Base-by-base conservation (phyloP, 1,140 invertebrate genomes). In the Drosophila grimshawi region DNA sequence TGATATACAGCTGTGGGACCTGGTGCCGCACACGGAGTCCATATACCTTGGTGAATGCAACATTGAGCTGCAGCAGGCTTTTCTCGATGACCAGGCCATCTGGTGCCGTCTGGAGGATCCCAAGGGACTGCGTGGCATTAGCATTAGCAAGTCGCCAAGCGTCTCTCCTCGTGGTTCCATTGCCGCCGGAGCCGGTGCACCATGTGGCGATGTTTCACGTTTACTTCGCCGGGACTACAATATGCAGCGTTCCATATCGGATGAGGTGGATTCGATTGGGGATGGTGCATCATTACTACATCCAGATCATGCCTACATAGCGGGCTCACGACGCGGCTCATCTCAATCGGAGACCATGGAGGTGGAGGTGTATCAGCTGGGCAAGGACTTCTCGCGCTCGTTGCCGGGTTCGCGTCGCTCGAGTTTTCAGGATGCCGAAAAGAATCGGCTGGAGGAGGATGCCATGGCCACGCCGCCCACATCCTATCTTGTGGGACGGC, bases 51-150 rank as follows among this genome's bases (percentile, higher is more conserved):
- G 96, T 85, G 97, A 98, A 92, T 96, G 96, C 90, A 95, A 94
- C 37, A 95, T 98, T 43, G 95, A 97, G 88, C 76, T 92, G 79
- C 86, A 97, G 77, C 96, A 96, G 92, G 96, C 96, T 4, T 96
- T 97, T 78, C 94, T 97, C 49, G 96, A 97, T 80, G 96, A 97
- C 82, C 95, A 96, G 65, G 96, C 97, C 3, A 95, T 96, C 29
- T 98, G 97, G 96, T 98, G 97, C 92, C 95, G 96, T 11, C 93
- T 98, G 49, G 96, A 97, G 81, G 96, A 97, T 92, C 95, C 95
- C 0, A 94, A 95, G 56, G 94, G 96, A 27, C 83, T 96, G 30
- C 93, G 95, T 19, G 93, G 93, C 46, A 92, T 89, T 4, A 90
- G 86, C 37, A 92, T 92, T 3, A 93, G 93, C 32, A 95, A 95